These are phyloP conservation scores for Drosophila tristis DNA, from an alignment of 1,140 invertebrate genomes.

Conservation along the genomic window DNA sequence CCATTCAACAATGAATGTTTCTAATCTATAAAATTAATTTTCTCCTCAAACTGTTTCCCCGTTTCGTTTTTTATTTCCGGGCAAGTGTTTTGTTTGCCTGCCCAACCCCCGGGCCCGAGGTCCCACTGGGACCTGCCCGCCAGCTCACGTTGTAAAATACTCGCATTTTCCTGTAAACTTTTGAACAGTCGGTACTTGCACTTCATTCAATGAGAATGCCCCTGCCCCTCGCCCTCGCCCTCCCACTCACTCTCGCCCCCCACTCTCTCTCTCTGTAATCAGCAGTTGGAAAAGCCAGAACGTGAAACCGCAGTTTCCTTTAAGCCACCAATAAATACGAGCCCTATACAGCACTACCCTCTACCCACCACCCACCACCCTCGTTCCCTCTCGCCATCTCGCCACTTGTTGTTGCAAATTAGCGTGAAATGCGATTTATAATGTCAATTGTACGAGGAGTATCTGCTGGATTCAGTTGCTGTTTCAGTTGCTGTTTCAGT, in stretches of 20 bases:
- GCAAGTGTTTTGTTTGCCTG: slow-evolving; percentile 29
- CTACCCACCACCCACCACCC: neutral
- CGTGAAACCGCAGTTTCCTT: no score
- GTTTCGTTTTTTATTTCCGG: slow-evolving; percentile 25
- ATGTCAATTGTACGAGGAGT: slow-evolving; percentile 65
- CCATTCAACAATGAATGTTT: slow-evolving; percentile 47
- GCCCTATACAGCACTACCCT: no score
- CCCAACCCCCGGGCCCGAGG: neutral
- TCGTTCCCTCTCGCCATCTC: neutral
- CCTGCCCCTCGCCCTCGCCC: neutral
- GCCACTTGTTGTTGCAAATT: slow-evolving; percentile 72
- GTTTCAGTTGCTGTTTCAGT: neutral
- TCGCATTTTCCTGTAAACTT: slow-evolving; percentile 19
- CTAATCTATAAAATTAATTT: slow-evolving; percentile 84
- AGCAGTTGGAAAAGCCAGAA: no score
- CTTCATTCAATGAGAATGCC: slow-evolving; percentile 7
- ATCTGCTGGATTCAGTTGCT: neutral
- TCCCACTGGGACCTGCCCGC: slow-evolving; percentile 37
- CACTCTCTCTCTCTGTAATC: no score
- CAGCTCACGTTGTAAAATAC: slow-evolving; percentile 68
- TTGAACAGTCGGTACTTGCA: neutral
- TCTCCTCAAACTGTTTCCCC: slow-evolving; percentile 52
- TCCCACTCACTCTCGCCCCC: neutral
- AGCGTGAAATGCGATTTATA: slow-evolving; percentile 82
- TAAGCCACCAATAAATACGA: no score